Conservation (phyloP, 2,113 vertebrate species). For the Arizona elegans region DNA sequence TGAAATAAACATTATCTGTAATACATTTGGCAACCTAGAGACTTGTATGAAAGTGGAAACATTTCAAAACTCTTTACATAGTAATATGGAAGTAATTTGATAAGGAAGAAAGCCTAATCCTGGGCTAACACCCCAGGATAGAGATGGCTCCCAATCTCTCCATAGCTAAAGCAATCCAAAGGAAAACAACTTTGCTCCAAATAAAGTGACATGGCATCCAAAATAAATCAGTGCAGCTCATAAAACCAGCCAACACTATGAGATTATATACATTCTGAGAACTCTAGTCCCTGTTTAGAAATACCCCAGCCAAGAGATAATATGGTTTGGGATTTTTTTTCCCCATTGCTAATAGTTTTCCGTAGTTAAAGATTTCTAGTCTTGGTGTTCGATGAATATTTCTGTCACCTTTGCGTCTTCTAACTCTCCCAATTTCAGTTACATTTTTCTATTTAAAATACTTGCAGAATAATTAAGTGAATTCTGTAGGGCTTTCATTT, state of each 20-base stretch:
- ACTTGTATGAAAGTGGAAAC: neutral
- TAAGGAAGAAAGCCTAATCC: neutral
- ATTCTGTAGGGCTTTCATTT: neutral
- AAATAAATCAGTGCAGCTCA: neutral
- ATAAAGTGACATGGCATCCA: neutral
- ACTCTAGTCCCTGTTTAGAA: neutral
- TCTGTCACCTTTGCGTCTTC: neutral
- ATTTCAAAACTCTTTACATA: neutral
- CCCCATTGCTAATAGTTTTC: neutral
- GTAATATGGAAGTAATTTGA: neutral
- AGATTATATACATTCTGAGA: neutral
- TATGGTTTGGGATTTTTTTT: rapidly evolving
- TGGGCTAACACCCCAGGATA: neutral
- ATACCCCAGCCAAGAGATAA: neutral
- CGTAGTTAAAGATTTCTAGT: neutral
- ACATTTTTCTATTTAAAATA: rapidly evolving
- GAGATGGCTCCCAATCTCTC: neutral
- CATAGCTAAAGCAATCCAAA: neutral
- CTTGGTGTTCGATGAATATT: neutral
- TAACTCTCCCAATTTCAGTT: neutral
- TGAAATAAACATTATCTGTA: neutral
- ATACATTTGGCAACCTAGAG: neutral
- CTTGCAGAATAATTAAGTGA: neutral
- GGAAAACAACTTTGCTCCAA: neutral
- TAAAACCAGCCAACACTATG: neutral